Evolutionary conservation across 2,888 invertebrate genomes (phyloP), one percentile per base, ranked within the genome.

Genomic region (Lasioglossum zephyrum): DNA sequence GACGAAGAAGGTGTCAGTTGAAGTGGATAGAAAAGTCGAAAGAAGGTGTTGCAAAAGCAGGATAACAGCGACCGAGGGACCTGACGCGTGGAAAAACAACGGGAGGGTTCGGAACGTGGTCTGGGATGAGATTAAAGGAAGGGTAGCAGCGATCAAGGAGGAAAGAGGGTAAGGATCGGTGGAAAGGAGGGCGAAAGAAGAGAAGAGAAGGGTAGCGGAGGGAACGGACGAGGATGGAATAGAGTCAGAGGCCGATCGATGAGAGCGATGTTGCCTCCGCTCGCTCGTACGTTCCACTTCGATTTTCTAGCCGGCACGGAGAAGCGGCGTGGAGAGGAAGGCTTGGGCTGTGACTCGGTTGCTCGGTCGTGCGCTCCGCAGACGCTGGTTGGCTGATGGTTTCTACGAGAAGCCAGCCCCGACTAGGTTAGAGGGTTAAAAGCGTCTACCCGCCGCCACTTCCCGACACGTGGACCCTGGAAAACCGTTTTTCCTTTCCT

Each of bases 171-270:
- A 57, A 73, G 57, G 57, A 86, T 78, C 53, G 60, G 63, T 73
- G 78, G 49, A 73, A 73, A 41, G 47, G 16, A n/a, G 49, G 44
- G 13, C 13, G 47, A 60, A 69, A 66, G 60, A 77, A 57, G 76
- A 69, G 87, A 66, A 60, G n/a, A 69, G 87, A 60, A 60, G 22
- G 44, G 60, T 41, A 70, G 79, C 22, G 72, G 73, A 49, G 79
- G 39, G 75, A 60, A 18, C 26, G 41, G 63, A 41, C 44, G 73
- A 84, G 77, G 83, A 84, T 81, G 83, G 83, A 83, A 85, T 22
- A 49, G 87, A 85, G 79, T 13, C 26, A 16, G 63, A 31, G 79
- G 81, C 69, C 69, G 91, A 91, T 91, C 91, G 89, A 92, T 91
- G 86, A 85, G 63, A 84, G 89, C 89, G 88, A 88, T 87, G 88